Base-by-base conservation (phyloP, 1,140 invertebrate genomes). In the Euschistus heros region DNA sequence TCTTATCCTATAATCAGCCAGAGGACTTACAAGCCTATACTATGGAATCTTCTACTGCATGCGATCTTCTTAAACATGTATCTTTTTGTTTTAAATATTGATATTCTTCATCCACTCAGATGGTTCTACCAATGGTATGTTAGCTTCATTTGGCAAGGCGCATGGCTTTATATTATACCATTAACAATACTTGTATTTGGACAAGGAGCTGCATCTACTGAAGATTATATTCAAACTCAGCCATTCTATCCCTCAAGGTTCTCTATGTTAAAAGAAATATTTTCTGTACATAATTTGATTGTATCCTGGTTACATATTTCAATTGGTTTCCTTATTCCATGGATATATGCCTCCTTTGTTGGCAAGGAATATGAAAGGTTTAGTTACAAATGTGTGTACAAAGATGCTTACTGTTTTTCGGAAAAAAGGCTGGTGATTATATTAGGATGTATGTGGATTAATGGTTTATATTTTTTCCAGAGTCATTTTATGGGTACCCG, bases 381-480 rank as follows among this genome's bases (percentile, higher is more conserved):
- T 17, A 14, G 15, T 42, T 37, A 42, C 22, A n/a, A n/a, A 4
- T 61, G 59, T 44, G 30, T n/a, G 3, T 61, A 7, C 24, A 57
- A 17, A 24, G 18, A 26, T 44, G 59, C 27, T 6, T 24, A 20
- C n/a, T 61, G 59, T 30, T 18, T 61, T 17, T 42, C 30, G 2
- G 80, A 82, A 67, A 77, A 80, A 65, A 75, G 80, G 61, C 76
- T 80, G 13, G 86, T 85, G 70, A 69, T 88, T 18, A 75, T 86
- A 14, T 75, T 84, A 66, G 80, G 81, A 63, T 86, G 87, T 20
- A 76, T 86, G 47, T 86, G 82, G 79, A 83, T 81, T 65, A 86
- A 86, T 54, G 75, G 85, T 62, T 86, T 83, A 69, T 84, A 83
- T 69, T 87, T 86, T 68, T 68, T 81, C 0, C 81, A 61, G 15